phyloP scores from a whole-genome alignment of 1,140 invertebrate genomes.

The Cyclina sinensis region DNA sequence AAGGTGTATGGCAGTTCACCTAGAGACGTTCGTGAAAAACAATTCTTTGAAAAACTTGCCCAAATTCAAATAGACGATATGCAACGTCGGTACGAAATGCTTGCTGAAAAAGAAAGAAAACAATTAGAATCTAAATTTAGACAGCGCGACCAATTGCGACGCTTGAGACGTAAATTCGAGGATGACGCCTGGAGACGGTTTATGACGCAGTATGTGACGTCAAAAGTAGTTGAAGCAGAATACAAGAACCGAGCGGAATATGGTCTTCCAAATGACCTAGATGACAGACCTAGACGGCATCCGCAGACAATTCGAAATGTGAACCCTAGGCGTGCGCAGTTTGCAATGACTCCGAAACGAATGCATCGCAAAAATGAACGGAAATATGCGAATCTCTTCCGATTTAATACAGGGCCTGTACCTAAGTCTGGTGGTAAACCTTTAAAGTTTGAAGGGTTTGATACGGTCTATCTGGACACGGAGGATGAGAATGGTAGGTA shows the following conservation, averaged over 20 bases:
- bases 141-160: constrained; percentile 74
- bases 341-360: constrained; percentile 36
- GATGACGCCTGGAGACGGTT: constrained; percentile 75
- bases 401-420: constrained; percentile 61
- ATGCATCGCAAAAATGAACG: constrained; percentile 60
- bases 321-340: constrained; percentile 31
- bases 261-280: constrained; percentile 75
- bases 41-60: constrained; percentile 74
- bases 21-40: constrained; percentile 69
- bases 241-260: constrained; percentile 72
- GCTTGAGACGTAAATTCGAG: constrained; percentile 75
- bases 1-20: constrained; percentile 70
- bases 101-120: constrained; percentile 61
- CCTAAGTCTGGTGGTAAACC: constrained; percentile 53
- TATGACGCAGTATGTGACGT: constrained; percentile 80
- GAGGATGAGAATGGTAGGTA: constrained; percentile 74
- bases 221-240: constrained; percentile 75
- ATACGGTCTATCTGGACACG: constrained; percentile 72
- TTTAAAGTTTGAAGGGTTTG: constrained; percentile 79
- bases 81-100: constrained; percentile 67
- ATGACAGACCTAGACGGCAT: constrained; percentile 45
- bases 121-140: constrained; percentile 69
- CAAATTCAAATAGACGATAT: constrained; percentile 69
- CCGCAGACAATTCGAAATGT: not conserved
- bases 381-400: constrained; percentile 74